phyloP scores from a whole-genome alignment of 2,113 vertebrate genomes.

The Nycticryphes semicollaris region DNA sequence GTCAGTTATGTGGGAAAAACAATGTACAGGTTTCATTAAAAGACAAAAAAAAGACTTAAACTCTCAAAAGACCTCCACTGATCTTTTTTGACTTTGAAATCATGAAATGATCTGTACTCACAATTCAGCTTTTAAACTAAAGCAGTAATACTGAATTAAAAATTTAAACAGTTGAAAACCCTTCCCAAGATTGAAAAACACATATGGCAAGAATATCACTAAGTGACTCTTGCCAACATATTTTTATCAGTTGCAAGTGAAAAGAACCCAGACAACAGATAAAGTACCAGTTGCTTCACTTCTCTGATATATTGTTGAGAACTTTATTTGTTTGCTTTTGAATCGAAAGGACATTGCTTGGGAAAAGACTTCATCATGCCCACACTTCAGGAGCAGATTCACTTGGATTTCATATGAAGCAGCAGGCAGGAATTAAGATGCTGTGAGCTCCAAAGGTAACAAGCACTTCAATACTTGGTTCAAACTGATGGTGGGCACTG shows the following conservation, averaged over 20 bases:
- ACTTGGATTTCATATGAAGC: background rate
- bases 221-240: background rate
- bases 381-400: background rate
- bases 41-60: background rate
- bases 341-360: background rate
- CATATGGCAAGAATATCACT: background rate
- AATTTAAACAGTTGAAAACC: background rate
- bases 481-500: background rate
- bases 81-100: conserved; percentile 11
- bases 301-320: background rate
- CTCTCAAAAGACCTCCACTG: background rate
- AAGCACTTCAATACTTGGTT: background rate
- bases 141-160: background rate
- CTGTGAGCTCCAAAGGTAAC: background rate
- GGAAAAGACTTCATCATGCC: background rate
- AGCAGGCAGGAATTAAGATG: background rate
- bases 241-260: background rate
- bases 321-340: background rate
- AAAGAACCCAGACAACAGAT: background rate
- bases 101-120: background rate
- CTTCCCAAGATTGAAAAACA: background rate
- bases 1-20: background rate
- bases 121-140: background rate
- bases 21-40: background rate
- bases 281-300: background rate